Evolutionary conservation across 2,888 invertebrate species (phyloP).

Genomic region (Chymomyza amoena): DNA sequence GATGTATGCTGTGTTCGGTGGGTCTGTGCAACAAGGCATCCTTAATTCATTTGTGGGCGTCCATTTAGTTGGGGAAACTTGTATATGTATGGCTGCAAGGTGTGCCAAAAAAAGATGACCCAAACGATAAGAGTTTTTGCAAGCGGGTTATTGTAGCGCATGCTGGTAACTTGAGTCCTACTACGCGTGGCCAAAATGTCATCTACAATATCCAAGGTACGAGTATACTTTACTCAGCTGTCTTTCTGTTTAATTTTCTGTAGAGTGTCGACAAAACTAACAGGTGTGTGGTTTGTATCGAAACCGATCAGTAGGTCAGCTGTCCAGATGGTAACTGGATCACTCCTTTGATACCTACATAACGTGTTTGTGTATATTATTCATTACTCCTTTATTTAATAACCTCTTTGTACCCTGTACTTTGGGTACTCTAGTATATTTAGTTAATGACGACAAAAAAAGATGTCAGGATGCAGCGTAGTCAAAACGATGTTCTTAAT

Average conservation of each 20-base stretch:
- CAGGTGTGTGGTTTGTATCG: conserved; percentile 33
- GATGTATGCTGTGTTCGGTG: not conserved
- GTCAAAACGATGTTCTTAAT: too few relatives aligned
- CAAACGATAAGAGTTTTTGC: not conserved
- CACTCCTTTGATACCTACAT: not conserved
- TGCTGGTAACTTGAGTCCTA: conserved; percentile 52
- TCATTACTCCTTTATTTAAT: too few relatives aligned
- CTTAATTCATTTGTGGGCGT: not conserved
- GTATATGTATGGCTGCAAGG: not conserved
- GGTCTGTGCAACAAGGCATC: not conserved
- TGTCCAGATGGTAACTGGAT: conserved; percentile 49
- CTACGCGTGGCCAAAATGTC: conserved; percentile 61
- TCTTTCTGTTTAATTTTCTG: not conserved
- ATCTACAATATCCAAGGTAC: conserved; percentile 7
- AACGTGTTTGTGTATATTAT: too few relatives aligned
- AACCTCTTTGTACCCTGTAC: too few relatives aligned
- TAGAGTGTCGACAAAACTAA: conserved; percentile 3
- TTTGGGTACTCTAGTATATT: too few relatives aligned
- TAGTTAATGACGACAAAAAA: too few relatives aligned
- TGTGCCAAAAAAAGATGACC: not conserved
- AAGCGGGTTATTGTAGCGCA: conserved; percentile 26
- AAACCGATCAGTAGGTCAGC: conserved; percentile 44
- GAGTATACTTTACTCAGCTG: too few relatives aligned
- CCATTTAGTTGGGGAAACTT: not conserved
- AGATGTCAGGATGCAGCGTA: too few relatives aligned